Conservation (phyloP, 2,888 invertebrate species). For the Mythimna vitellina region DNA sequence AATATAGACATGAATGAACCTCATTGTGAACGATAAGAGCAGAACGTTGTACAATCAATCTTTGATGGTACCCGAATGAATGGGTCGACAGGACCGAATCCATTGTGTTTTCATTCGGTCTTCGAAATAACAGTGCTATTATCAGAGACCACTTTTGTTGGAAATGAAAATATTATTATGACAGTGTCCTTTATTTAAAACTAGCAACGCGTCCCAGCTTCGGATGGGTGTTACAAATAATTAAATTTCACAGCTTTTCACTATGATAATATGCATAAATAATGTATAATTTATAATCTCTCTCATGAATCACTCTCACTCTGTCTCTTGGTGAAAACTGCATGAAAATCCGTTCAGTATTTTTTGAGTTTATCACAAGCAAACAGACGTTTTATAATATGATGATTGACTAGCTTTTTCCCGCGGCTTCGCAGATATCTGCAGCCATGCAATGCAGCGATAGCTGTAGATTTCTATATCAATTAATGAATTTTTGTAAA, state of each 20-base stretch:
- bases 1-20: constrained; percentile 42
- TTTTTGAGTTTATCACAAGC: too few species aligned
- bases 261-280: too few species aligned
- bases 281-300: too few species aligned
- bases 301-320: too few species aligned
- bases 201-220: too few species aligned
- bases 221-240: too few species aligned
- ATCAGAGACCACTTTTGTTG: constrained; percentile 34
- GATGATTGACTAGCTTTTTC: background rate
- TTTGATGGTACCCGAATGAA: constrained; percentile 43
- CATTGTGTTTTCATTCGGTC: constrained; percentile 50
- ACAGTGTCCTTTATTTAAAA: constrained; percentile 23
- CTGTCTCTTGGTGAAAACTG: too few species aligned
- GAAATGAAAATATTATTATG: constrained; percentile 36
- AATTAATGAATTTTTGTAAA: background rate
- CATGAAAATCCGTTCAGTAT: too few species aligned
- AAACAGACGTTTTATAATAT: too few species aligned
- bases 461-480: background rate
- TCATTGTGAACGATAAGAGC: constrained; percentile 44
- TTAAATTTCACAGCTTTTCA: too few species aligned
- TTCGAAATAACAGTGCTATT: constrained; percentile 32
- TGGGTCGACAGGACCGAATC: constrained; percentile 26
- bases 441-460: background rate
- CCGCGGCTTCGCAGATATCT: background rate
- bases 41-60: constrained; percentile 45